These are phyloP conservation scores for Hyperoodon ampullatus DNA, from an alignment of 2,113 vertebrate genomes.

Conservation along the genomic window DNA sequence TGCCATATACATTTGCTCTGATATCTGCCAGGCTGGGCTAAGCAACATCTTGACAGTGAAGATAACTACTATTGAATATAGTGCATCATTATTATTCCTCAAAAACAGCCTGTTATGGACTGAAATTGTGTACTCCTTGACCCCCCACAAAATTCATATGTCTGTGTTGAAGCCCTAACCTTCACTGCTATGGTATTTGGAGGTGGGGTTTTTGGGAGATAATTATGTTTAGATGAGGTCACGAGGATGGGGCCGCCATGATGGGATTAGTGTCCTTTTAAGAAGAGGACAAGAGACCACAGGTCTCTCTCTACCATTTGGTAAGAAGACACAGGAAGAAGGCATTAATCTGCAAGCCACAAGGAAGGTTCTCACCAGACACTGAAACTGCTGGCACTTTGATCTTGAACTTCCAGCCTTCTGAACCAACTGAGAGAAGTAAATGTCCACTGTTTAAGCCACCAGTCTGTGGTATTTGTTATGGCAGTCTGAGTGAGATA, in stretches of 20 bases:
- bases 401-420: background rate
- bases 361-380: background rate
- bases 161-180: background rate
- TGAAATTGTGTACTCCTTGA: background rate
- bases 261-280: background rate
- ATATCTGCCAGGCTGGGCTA: background rate
- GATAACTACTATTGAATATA: background rate
- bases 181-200: background rate
- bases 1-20: background rate
- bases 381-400: background rate
- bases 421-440: background rate
- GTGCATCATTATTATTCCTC: rapidly evolving
- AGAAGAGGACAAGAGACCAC: background rate
- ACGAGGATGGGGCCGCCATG: background rate
- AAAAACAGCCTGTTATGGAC: background rate
- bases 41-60: background rate
- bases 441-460: background rate
- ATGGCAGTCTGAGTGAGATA: background rate
- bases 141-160: background rate
- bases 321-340: background rate
- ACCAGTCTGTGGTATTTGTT: background rate
- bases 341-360: background rate
- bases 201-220: background rate
- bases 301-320: background rate
- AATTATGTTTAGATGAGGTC: background rate